Evolutionary conservation across 1,140 invertebrate species (phyloP), one percentile per base, ranked within the genome.

Genomic region (Ylistrum balloti): DNA sequence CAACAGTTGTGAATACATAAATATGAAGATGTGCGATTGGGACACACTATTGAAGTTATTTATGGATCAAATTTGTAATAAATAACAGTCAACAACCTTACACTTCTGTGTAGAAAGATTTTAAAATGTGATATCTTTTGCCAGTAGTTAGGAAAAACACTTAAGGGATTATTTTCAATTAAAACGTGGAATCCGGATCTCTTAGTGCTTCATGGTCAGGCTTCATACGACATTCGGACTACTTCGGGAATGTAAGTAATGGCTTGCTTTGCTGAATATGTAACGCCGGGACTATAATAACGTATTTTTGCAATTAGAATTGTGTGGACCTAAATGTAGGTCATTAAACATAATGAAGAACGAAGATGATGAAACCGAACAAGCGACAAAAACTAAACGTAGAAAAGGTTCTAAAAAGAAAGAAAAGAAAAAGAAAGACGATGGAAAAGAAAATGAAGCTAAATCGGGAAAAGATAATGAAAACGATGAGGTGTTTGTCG

Each of bases 121-220:
- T n/a, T 74, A 74, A 74, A 74, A 28, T 74, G 56, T 74, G 56
- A 74, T 74, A n/a, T 74, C n/a, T 74, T 74, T 74, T 74, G 56
- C 56, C 0, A n/a, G 22, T n/a, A n/a, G 13, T 74, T 9, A 74
- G 5, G 20, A 45, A 38, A 38, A 56, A 15, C 9, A 2, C 22
- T 7, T 7, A 7, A 56, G 28, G 56, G 56, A 74, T 74, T 28
- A 28, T 28, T n/a, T 74, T 5, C n/a, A n/a, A 56, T 20, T 3
- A 74, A n/a, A 74, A 5, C 5, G 56, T 74, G 22, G 56, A 74
- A 74, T 28, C 56, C 0, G 56, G 22, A 74, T n/a, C 56, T 74
- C 1, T 74, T 28, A 28, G n/a, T 74, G n/a, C 11, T 74, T 74
- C 22, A 74, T 74, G 56, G 56, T 28, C 56, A 74, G 1, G 28